Evolutionary conservation across 2,797 vertebrate species (phyloP).

Genomic region (Spheniscus humboldti): DNA sequence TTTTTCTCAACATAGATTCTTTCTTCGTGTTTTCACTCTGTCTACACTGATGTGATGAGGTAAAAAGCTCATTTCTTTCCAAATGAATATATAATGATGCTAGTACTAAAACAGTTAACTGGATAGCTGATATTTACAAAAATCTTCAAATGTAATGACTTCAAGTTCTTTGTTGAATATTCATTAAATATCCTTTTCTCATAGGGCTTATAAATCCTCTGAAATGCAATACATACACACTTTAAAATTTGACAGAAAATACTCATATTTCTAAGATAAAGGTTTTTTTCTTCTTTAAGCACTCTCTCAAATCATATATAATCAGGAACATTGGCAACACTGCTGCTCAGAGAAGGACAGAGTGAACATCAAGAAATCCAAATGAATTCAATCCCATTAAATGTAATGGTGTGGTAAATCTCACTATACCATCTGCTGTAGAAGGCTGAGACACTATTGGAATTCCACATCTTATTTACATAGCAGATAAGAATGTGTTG

Average conservation of each 20-base stretch:
- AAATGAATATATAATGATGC: slow-evolving; percentile 43
- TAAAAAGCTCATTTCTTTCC: slow-evolving; percentile 42
- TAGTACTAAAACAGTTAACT: slow-evolving; percentile 66
- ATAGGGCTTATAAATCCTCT: slow-evolving; percentile 67
- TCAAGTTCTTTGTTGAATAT: slow-evolving; percentile 75
- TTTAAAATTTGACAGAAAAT: slow-evolving; percentile 77
- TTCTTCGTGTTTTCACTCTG: neutral
- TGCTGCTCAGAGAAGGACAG: slow-evolving; percentile 74
- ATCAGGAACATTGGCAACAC: slow-evolving; percentile 77
- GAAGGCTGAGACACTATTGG: slow-evolving; percentile 80
- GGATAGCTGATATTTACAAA: slow-evolving; percentile 69
- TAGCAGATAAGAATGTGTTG: slow-evolving; percentile 80
- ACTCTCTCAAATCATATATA: slow-evolving; percentile 80
- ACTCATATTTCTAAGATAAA: slow-evolving; percentile 75
- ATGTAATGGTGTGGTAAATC: slow-evolving; percentile 86
- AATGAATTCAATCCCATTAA: slow-evolving; percentile 86
- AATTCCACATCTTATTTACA: slow-evolving; percentile 86
- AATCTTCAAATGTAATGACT: slow-evolving; percentile 69
- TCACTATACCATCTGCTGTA: slow-evolving; percentile 81
- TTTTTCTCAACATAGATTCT: neutral
- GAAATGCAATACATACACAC: slow-evolving; percentile 66
- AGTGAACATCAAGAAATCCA: slow-evolving; percentile 82
- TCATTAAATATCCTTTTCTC: slow-evolving; percentile 74
- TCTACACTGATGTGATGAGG: neutral
- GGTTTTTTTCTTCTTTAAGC: slow-evolving; percentile 73